Evolutionary conservation across 2,113 vertebrate species (phyloP).

Genomic region (Panthera leo): DNA sequence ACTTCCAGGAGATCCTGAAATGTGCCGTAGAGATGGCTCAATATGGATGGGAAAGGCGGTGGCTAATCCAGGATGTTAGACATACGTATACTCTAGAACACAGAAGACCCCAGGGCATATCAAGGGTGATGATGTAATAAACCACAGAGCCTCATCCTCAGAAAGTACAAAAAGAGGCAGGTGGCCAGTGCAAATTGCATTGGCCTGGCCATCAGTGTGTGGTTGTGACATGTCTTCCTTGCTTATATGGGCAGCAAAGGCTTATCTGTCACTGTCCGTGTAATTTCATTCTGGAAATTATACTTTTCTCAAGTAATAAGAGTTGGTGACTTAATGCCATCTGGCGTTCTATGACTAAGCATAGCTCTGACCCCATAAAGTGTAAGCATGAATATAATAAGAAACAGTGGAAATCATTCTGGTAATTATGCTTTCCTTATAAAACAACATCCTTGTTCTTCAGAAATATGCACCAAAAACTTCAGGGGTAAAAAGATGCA

Average conservation of each 20-base stretch:
- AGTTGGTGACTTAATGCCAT: conserved; percentile 50
- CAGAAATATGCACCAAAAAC: background rate
- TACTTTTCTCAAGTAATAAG: conserved; percentile 58
- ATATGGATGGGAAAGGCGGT: accelerated
- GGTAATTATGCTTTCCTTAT: background rate
- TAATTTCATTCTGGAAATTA: conserved; percentile 64
- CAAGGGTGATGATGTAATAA: background rate
- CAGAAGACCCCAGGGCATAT: background rate
- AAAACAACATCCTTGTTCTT: conserved; percentile 1
- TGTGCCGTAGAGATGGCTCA: background rate
- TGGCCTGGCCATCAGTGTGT: background rate
- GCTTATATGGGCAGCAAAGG: background rate
- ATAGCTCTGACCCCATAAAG: conserved; percentile 23
- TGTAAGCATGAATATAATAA: background rate
- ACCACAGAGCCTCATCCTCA: background rate
- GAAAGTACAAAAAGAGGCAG: conserved; percentile 18
- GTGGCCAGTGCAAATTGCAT: background rate
- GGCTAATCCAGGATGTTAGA: background rate
- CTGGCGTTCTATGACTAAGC: conserved; percentile 60
- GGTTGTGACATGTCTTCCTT: background rate
- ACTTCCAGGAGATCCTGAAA: background rate
- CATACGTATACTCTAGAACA: background rate
- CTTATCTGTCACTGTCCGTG: conserved; percentile 53
- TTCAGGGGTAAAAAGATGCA: background rate
- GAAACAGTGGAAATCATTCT: background rate